Evolutionary conservation across 2,113 vertebrate genomes (phyloP), one percentile per base, ranked within the genome.

Genomic region (Seriola aureovittata): DNA sequence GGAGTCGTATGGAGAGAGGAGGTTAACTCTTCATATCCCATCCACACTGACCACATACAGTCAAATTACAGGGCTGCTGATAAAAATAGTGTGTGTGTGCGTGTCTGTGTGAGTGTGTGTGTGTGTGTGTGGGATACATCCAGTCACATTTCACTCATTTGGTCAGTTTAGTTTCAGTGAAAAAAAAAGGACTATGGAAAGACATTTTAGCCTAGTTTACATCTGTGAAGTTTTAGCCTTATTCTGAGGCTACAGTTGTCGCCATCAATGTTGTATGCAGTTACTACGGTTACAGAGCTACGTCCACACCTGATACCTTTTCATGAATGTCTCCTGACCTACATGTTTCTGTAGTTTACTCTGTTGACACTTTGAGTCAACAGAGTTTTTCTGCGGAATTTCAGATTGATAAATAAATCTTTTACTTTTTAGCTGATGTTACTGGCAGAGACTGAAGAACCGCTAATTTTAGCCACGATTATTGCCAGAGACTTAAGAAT

Each of bases 1-100:
- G 72, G 52, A 85, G 19, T 13, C 71, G 0, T 71, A 66, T 58
- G 19, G 54, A 65, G 66, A 73, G 29, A 58, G 21, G 29, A 58
- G 21, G 6, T 87, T 88, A 89, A 93, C 91, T 79, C 75, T 75
- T 91, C 40, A 21, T 68, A 54, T 29, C 66, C 84, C 86, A 13
- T 80, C 86, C 65, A 70, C 69, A 44, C 60, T 79, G 80, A 66
- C 78, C 83, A 13, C 88, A 78, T 71, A 0, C 58, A 8, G 57
- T 0, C 1, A 77, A 88, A 88, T 84, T 84, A 85, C 71, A 88
- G 81, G 81, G 52, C 21, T 38, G 0, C 54, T 17, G 69, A 46
- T 68, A 75, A 23, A 88, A 77, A 77, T 70, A 84, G 71, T 29
- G 9, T 63, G 25, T 65, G 63, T 63, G 50, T 48, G 5, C 32